Evolutionary conservation across 1,140 invertebrate genomes (phyloP).

Genomic region (Samia ricini): DNA sequence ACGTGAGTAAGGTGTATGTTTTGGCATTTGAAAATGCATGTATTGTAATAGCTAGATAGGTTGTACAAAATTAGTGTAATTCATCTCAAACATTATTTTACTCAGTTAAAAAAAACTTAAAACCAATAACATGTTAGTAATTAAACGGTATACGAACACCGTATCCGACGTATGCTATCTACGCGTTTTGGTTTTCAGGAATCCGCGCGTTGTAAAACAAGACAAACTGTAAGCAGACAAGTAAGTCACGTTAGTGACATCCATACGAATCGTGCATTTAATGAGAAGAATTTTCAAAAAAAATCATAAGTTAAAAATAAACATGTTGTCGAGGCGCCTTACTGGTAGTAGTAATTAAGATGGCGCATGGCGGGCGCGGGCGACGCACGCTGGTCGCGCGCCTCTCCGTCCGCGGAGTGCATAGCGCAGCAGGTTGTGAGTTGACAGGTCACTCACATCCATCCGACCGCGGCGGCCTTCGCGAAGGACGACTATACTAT

Average conservation of each 20-base stretch:
- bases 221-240: neutral
- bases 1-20: too few species aligned
- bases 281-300: constrained; percentile 15
- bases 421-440: constrained; percentile 22
- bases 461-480: constrained; percentile 53
- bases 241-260: neutral
- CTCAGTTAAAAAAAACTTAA: too few species aligned
- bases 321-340: constrained; percentile 68
- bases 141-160: too few species aligned
- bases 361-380: constrained; percentile 51
- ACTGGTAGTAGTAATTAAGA: constrained; percentile 71
- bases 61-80: too few species aligned
- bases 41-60: too few species aligned
- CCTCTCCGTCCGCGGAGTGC: constrained; percentile 6
- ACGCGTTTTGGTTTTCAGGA: neutral
- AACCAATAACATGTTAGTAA: too few species aligned
- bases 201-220: neutral
- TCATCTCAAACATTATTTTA: too few species aligned
- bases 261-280: constrained; percentile 39
- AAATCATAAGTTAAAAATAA: constrained; percentile 68
- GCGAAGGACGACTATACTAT: constrained; percentile 55
- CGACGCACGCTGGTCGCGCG: constrained; percentile 40
- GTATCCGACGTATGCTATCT: neutral
- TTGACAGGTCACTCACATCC: constrained; percentile 69
- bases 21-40: too few species aligned